Evolutionary conservation across 2,888 invertebrate species (phyloP).

Genomic region (Leuctra nigra): DNA sequence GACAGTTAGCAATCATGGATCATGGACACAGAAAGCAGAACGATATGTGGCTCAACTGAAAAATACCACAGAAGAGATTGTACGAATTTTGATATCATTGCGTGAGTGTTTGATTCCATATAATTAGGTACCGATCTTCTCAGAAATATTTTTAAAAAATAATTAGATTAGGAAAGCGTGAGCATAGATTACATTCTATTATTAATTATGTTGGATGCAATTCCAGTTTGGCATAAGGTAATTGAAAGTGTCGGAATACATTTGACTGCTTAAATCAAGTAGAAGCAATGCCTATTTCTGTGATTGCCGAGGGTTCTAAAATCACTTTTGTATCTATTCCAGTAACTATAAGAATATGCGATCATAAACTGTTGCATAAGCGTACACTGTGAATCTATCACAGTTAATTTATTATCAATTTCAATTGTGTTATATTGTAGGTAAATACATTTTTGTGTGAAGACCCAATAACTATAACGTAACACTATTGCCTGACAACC

Average conservation of each 20-base stretch:
- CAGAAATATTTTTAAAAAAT: too few species aligned
- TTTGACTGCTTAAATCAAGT: too few species aligned
- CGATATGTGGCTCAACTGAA: too few species aligned
- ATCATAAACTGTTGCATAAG: constrained; percentile 8
- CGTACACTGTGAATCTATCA: not conserved
- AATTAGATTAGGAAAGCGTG: too few species aligned
- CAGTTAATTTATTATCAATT: constrained; percentile 7
- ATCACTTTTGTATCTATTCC: not conserved
- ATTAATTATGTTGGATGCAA: not conserved
- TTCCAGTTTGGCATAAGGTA: not conserved
- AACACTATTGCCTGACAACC: constrained; percentile 11
- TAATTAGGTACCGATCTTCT: too few species aligned
- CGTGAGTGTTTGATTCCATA: too few species aligned
- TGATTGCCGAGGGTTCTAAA: not conserved
- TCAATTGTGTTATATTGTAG: not conserved
- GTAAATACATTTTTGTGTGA: not conserved
- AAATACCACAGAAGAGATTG: too few species aligned
- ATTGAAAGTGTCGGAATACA: too few species aligned
- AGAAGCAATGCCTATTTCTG: not conserved
- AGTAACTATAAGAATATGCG: not conserved
- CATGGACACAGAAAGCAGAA: too few species aligned
- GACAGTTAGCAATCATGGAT: too few species aligned
- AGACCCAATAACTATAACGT: not conserved
- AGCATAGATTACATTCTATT: too few species aligned
- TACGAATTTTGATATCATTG: too few species aligned